These are phyloP conservation scores for Sarcophaga subvicina DNA, from an alignment of 2,888 invertebrate genomes.

Conservation along the genomic window DNA sequence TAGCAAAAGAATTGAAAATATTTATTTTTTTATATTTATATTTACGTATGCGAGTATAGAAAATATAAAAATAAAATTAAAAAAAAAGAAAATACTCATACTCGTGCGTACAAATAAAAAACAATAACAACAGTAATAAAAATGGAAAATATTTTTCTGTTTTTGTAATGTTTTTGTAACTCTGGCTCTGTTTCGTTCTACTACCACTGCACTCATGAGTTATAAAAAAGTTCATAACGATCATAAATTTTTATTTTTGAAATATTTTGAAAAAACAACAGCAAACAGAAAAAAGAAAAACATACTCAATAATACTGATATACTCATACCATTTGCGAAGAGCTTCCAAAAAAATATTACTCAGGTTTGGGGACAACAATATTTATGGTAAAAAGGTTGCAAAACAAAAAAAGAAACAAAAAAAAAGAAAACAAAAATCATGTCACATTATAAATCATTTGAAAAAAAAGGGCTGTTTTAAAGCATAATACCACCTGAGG, in stretches of 20 bases:
- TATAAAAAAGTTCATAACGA: conserved; percentile 51
- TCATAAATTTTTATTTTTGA: conserved; percentile 44
- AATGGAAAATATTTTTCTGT: background rate
- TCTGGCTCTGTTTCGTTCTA: background rate
- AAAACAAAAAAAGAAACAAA: background rate
- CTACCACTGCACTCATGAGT: conserved; percentile 22
- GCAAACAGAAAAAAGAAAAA: background rate
- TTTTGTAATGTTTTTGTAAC: background rate
- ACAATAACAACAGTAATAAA: background rate
- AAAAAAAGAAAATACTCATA: background rate
- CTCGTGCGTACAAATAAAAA: background rate
- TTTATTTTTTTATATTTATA: conserved; percentile 14
- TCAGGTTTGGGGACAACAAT: background rate
- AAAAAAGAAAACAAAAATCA: too few relatives aligned
- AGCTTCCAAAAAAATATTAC: background rate
- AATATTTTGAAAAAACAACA: background rate
- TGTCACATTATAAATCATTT: background rate
- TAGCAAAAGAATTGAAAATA: conserved; percentile 22
- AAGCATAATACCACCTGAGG: conserved; percentile 3
- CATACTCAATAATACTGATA: conserved; percentile 20
- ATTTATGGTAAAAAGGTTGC: background rate
- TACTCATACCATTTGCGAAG: background rate
- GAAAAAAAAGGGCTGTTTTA: background rate
- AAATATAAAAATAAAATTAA: conserved; percentile 1
- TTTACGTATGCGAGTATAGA: too few relatives aligned